Evolutionary conservation across 2,797 vertebrate species (phyloP).

Genomic region (Amniataba percoides): DNA sequence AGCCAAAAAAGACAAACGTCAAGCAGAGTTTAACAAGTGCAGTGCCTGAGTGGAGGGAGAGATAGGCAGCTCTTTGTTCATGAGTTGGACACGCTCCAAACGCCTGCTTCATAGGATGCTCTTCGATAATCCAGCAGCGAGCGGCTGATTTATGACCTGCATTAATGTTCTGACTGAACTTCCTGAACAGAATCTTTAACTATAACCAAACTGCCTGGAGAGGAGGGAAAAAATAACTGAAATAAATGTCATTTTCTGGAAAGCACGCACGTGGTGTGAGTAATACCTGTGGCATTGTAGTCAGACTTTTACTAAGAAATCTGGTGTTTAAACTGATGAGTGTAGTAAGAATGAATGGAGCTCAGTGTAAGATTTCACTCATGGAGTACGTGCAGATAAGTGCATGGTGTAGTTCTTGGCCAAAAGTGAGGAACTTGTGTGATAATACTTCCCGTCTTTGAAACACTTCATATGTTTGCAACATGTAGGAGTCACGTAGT

Average conservation of each 20-base stretch:
- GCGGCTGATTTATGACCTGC: constrained; percentile 82
- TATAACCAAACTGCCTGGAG: constrained; percentile 38
- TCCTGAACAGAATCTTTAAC: constrained; percentile 75
- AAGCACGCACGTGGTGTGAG: constrained; percentile 2
- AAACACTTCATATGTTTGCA: constrained; percentile 46
- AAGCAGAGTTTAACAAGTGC: constrained; percentile 74
- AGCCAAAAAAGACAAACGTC: constrained; percentile 65
- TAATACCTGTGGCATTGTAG: constrained; percentile 31
- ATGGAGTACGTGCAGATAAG: constrained; percentile 50
- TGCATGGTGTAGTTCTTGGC: constrained; percentile 33
- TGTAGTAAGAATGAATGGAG: constrained; percentile 37
- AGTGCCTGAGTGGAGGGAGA: constrained; percentile 46
- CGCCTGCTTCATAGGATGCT: constrained; percentile 73
- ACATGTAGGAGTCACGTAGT: constrained; percentile 43
- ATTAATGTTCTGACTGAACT: constrained; percentile 79
- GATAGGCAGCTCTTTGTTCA: constrained; percentile 78
- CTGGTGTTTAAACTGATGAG: background rate
- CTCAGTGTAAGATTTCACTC: constrained; percentile 49
- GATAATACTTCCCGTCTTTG: constrained; percentile 58
- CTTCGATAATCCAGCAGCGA: constrained; percentile 78
- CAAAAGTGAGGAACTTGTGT: constrained; percentile 48
- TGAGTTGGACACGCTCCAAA: constrained; percentile 75
- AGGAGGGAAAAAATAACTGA: constrained; percentile 34
- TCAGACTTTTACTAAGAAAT: background rate
- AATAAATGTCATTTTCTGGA: constrained; percentile 24